A percentile compares a stretch with the other conserved stretches of the same genome.
Conservation (phyloP, 2,113 vertebrate species). For the Anoura caudifer region DNA sequence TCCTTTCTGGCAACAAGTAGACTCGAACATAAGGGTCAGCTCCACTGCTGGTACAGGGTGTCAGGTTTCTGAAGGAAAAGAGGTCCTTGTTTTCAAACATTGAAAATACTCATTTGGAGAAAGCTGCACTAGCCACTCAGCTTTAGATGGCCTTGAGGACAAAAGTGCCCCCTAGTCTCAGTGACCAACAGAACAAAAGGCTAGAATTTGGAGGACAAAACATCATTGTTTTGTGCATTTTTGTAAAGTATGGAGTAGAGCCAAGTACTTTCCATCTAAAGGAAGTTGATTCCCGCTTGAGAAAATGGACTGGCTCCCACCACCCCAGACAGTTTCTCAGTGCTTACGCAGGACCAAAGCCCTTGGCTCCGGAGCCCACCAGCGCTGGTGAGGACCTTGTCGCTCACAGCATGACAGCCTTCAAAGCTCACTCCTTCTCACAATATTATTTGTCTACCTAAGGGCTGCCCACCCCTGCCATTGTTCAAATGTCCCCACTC, state of each 20-base stretch:
- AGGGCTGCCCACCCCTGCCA: not conserved
- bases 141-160: not conserved
- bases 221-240: not conserved
- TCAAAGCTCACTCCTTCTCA: not conserved
- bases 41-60: conserved; percentile 86
- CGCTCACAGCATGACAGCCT: not conserved
- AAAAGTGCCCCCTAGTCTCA: not conserved
- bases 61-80: conserved; percentile 85
- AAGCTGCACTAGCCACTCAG: not conserved
- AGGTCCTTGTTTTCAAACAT: not conserved
- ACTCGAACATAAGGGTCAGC: conserved; percentile 93
- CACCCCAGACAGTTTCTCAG: not conserved
- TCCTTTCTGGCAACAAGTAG: conserved; percentile 93
- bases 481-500: not conserved
- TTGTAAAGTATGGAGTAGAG: not conserved
- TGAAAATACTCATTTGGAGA: not conserved
- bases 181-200: not conserved
- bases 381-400: not conserved
- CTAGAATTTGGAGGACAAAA: not conserved
- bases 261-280: not conserved
- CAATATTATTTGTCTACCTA: not conserved
- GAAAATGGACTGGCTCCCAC: not conserved
- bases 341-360: not conserved
- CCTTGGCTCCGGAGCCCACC: not conserved
- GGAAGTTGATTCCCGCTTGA: not conserved